Evolutionary conservation across 2,113 vertebrate species (phyloP).

Genomic region (Zonotrichia leucophrys): DNA sequence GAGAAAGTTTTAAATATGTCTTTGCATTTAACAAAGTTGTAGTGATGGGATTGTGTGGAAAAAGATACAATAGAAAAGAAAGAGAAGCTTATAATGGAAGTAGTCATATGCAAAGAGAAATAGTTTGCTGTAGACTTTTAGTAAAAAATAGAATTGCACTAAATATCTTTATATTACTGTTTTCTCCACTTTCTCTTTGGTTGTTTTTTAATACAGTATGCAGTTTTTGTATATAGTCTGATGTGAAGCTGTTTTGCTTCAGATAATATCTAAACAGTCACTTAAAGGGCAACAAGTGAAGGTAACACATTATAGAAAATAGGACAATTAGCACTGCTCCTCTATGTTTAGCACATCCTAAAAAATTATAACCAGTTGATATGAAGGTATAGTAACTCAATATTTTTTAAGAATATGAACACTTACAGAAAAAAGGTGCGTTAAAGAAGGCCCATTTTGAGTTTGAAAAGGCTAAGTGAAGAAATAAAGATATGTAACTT

Average conservation of each 20-base stretch:
- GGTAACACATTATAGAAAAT: background rate
- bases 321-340: background rate
- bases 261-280: background rate
- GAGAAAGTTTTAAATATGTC: background rate
- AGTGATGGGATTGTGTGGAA: background rate
- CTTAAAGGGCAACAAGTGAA: background rate
- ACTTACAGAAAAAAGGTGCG: fast-evolving
- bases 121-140: background rate
- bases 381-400: background rate
- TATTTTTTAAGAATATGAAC: background rate
- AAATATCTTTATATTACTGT: background rate
- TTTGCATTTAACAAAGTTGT: background rate
- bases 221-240: background rate
- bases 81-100: background rate
- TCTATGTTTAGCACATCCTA: background rate
- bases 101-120: background rate
- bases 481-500: background rate
- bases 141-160: background rate
- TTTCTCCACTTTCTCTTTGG: background rate
- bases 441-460: background rate
- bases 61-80: background rate
- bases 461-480: background rate
- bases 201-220: background rate
- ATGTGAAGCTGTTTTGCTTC: background rate
- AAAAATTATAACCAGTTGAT: background rate